These are phyloP conservation scores for Sebastes cheni DNA, from an alignment of 2,797 vertebrate species.

Conservation along the genomic window DNA sequence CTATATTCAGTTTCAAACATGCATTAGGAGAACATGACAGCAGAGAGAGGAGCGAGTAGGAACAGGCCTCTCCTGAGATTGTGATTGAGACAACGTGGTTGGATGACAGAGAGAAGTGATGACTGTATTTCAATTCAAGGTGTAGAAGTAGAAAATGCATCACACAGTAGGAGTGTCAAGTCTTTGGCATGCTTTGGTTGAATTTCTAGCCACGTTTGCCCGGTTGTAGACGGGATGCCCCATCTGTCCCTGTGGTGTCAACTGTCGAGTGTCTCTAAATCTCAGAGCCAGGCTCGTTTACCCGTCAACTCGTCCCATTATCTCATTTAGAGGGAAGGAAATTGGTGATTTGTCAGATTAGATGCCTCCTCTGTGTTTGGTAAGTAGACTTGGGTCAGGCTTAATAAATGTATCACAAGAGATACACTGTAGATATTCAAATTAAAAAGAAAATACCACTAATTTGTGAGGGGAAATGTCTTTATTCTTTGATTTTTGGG, in stretches of 20 bases:
- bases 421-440: too few species aligned
- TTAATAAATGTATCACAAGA: neutral
- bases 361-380: constrained; percentile 1
- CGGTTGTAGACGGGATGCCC: neutral
- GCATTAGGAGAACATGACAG: constrained; percentile 13
- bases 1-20: constrained; percentile 51
- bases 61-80: neutral
- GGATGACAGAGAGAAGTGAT: neutral
- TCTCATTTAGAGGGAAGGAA: constrained; percentile 11
- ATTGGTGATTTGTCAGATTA: constrained; percentile 8
- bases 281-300: constrained; percentile 29
- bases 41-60: neutral
- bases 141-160: neutral
- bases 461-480: too few species aligned
- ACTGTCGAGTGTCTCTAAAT: constrained; percentile 2
- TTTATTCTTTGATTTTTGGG: too few species aligned
- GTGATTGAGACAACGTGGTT: neutral
- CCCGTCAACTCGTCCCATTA: constrained; percentile 22
- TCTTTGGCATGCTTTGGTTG: constrained; percentile 12
- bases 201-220: constrained; percentile 4
- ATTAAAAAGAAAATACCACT: too few species aligned
- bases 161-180: constrained; percentile 2
- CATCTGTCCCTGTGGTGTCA: constrained; percentile 47
- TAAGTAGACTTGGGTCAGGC: neutral
- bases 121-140: neutral